Base-by-base conservation (phyloP, 2,113 vertebrate species). In the Anolis sagrei region DNA sequence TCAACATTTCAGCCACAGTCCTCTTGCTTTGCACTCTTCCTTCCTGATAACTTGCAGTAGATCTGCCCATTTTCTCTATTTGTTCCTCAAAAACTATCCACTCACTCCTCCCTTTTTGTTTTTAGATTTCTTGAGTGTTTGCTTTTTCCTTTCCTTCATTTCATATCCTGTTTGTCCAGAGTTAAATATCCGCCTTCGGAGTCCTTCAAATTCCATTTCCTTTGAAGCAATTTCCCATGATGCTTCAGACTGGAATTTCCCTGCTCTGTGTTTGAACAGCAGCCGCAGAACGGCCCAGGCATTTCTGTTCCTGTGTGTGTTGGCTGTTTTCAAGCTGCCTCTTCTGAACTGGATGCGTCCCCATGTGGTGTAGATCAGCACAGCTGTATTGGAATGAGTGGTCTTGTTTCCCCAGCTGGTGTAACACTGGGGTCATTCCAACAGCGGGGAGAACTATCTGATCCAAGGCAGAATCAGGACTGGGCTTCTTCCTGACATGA, bases 201-300 rank as follows among this genome's bases (percentile, higher is more conserved):
- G n/a, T 76, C 81, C 79, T 76, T 29, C 19, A 68, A 34, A 81
- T 79, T 74, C 68, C 54, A 69, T 88, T 85, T 81, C 86, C 68
- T 92, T 86, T 81, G 87, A 85, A 90, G 85, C 48, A 39, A 73
- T 82, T 83, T 85, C 87, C 79, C 70, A 51, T 80, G 76, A 80
- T 72, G 87, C 85, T 86, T 89, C 36, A 87, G 81, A 89, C 83
- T 89, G 91, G 88, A 86, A 91, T 85, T 70, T 64, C 84, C 86
- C 86, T 76, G 48, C 79, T 76, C 23, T 92, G 70, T 4, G 48
- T 93, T 84, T 88, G 82, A 84, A 84, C 51, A 32, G 82, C 81
- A 88, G 54, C 89, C 64, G 9, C 82, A 89, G 64, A 68, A 68
- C 25, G 23, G 93, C 88, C 89, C 92, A 91, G 79, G 51, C 80